Percentiles rank a stretch among this genome's conserved stretches.
Evolutionary conservation across 1,140 invertebrate species (phyloP).

Genomic region (Drepana arcuata): DNA sequence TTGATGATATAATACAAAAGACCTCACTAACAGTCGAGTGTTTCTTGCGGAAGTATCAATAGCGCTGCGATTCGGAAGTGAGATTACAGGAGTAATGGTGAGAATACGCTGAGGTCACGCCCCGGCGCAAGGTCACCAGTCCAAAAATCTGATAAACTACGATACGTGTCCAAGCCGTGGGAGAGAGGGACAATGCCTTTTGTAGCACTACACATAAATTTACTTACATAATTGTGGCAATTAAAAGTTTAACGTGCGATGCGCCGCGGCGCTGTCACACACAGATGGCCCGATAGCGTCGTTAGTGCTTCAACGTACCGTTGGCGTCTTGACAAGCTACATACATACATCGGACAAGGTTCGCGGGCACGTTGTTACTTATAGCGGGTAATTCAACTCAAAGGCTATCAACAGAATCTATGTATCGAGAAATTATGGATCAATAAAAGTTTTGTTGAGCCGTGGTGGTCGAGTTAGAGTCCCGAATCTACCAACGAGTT

Average conservation of each 20-base stretch:
- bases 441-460: no score
- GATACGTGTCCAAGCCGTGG: constrained; percentile 39
- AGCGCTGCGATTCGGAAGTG: constrained; percentile 23
- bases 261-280: constrained; percentile 7
- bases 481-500: no score
- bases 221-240: constrained; percentile 25
- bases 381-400: no score
- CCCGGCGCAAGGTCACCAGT: constrained; percentile 20
- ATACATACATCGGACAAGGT: no score
- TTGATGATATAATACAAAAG: no score
- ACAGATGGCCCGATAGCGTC: constrained; percentile 11
- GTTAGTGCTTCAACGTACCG: no score
- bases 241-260: constrained; percentile 19
- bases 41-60: constrained; percentile 17
- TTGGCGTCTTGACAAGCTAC: no score
- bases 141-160: constrained; percentile 31
- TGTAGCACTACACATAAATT: constrained; percentile 19
- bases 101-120: constrained; percentile 28
- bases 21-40: no score
- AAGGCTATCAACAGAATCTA: no score
- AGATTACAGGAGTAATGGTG: constrained; percentile 13
- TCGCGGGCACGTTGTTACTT: no score
- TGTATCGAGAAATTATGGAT: no score
- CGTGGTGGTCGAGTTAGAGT: no score
- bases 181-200: constrained; percentile 24